Evolutionary conservation across 2,888 invertebrate genomes (phyloP).

Genomic region (Brachyopa scutellaris): DNA sequence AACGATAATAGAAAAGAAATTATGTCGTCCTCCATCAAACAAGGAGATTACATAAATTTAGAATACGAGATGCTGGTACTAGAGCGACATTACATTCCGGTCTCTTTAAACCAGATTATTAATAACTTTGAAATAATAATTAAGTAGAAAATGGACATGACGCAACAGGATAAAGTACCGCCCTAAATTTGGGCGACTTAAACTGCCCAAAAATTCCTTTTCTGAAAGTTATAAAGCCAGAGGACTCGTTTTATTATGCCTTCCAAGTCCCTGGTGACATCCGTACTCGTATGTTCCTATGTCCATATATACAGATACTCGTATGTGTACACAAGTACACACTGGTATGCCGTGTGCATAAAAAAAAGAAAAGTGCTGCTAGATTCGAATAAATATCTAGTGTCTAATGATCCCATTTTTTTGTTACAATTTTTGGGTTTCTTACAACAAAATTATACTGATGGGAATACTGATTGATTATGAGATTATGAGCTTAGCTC

Average conservation of each 20-base stretch:
- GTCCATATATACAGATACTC: too few relatives aligned
- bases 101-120: conserved; percentile 6
- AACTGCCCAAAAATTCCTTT: conserved; percentile 30
- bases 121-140: conserved; percentile 39
- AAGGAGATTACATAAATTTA: conserved; percentile 40
- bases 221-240: not conserved
- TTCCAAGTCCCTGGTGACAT: not conserved
- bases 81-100: not conserved
- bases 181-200: conserved; percentile 50
- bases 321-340: too few relatives aligned
- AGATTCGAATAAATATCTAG: too few relatives aligned
- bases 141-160: conserved; percentile 8
- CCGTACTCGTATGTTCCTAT: too few relatives aligned
- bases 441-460: conserved; percentile 18
- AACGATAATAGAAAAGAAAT: conserved; percentile 52
- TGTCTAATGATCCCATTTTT: conserved; percentile 32
- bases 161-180: not conserved
- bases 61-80: conserved; percentile 28
- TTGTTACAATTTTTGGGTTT: not conserved
- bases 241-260: conserved; percentile 16
- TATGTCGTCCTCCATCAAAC: conserved; percentile 16
- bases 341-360: too few relatives aligned
- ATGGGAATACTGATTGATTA: conserved; percentile 64
- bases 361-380: not conserved
- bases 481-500: conserved; percentile 23